phyloP scores from a whole-genome alignment of 2,888 invertebrate genomes.

The Lycia hirtaria region DNA sequence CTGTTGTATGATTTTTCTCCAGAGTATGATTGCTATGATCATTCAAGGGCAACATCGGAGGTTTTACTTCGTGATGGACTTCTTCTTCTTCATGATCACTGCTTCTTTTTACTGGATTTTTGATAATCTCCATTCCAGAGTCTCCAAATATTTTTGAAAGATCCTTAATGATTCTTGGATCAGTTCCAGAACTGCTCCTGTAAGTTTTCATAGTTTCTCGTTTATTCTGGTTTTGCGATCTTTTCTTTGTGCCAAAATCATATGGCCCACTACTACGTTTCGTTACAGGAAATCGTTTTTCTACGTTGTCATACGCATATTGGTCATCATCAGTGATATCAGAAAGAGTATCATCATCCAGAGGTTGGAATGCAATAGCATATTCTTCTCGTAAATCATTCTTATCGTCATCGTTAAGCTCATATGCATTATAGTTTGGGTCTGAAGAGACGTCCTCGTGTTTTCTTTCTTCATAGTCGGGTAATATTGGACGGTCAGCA shows the following conservation, averaged over 20 bases:
- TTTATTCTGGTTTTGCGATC: conserved; percentile 64
- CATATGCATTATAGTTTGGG: conserved; percentile 68
- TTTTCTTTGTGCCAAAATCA: conserved; percentile 61
- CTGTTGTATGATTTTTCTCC: conserved; percentile 51
- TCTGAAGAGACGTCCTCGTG: conserved; percentile 53
- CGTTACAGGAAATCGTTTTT: conserved; percentile 88
- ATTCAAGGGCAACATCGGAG: conserved; percentile 63
- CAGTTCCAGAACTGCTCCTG: conserved; percentile 84
- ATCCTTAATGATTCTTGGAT: conserved; percentile 89
- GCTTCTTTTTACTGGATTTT: conserved; percentile 84
- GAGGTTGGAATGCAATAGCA: conserved; percentile 78
- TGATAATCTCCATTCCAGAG: conserved; percentile 67
- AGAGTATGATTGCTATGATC: conserved; percentile 61
- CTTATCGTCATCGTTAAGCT: conserved; percentile 70
- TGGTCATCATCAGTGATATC: conserved; percentile 74
- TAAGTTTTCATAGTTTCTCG: conserved; percentile 65
- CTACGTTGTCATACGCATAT: conserved; percentile 70
- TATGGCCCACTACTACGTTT: conserved; percentile 86
- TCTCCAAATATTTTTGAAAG: conserved; percentile 88
- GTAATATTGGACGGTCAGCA: conserved; percentile 51
- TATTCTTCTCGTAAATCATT: conserved; percentile 78
- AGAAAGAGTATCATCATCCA: conserved; percentile 72
- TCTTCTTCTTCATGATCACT: conserved; percentile 67
- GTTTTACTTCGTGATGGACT: conserved; percentile 67
- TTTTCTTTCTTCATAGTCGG: conserved; percentile 66